Conservation (phyloP, 2,888 invertebrate species). For the Drosophila algonquin region DNA sequence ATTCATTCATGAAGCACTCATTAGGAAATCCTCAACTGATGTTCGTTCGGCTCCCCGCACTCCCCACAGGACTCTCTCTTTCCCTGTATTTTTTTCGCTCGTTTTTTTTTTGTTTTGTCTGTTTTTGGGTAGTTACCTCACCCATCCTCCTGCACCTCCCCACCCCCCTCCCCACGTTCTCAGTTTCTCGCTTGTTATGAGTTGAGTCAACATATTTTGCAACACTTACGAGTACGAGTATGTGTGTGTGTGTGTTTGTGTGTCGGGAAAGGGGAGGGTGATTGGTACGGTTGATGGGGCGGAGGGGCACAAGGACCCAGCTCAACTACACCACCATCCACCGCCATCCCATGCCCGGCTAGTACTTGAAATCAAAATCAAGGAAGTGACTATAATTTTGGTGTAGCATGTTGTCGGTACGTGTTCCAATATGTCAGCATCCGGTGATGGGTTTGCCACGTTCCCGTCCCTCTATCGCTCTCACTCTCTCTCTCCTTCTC, state of each 20-base stretch:
- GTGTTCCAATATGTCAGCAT: slow-evolving; percentile 81
- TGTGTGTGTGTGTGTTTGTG: neutral
- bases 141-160: neutral
- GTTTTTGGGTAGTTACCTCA: slow-evolving; percentile 8
- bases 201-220: slow-evolving; percentile 82
- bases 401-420: slow-evolving; percentile 82
- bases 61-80: slow-evolving; percentile 1
- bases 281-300: neutral
- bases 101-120: slow-evolving; percentile 1
- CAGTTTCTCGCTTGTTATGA: slow-evolving; percentile 69
- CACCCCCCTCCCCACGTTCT: slow-evolving; percentile 24
- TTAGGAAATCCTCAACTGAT: slow-evolving; percentile 78
- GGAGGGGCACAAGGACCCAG: slow-evolving; percentile 24
- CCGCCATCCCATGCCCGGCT: slow-evolving; percentile 6
- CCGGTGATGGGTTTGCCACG: slow-evolving; percentile 78
- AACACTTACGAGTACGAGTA: slow-evolving; percentile 70
- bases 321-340: slow-evolving; percentile 15
- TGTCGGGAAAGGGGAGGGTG: neutral
- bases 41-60: slow-evolving; percentile 19
- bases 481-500: neutral
- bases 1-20: slow-evolving; percentile 83
- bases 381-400: slow-evolving; percentile 82
- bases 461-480: slow-evolving; percentile 47
- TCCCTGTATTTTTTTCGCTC: neutral
- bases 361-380: slow-evolving; percentile 81